These are phyloP conservation scores for Hypotaenidia okinawae DNA, from an alignment of 2,797 vertebrate species.

Conservation along the genomic window DNA sequence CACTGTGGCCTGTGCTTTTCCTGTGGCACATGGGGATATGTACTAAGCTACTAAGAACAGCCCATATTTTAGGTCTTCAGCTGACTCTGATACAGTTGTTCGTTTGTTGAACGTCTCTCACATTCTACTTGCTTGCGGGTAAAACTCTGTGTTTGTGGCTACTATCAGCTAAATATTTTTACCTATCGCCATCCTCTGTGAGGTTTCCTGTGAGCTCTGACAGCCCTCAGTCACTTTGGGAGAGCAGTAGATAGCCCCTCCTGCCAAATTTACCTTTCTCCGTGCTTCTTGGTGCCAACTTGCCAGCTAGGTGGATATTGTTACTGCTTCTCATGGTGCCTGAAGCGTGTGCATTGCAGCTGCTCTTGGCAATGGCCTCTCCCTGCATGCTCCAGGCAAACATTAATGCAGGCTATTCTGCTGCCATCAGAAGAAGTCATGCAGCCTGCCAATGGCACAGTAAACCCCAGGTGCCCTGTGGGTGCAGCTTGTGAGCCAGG, in stretches of 20 bases:
- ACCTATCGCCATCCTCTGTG: not conserved
- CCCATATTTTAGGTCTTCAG: not conserved
- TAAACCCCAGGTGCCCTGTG: not conserved
- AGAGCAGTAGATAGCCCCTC: not conserved
- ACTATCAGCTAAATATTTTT: not conserved
- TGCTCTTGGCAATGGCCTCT: not conserved
- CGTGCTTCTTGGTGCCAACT: not conserved
- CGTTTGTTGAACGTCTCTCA: not conserved
- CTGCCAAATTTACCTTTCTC: not conserved
- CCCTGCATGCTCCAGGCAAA: not conserved
- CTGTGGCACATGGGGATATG: fast-evolving
- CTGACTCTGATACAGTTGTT: not conserved
- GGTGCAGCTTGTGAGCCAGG: not conserved
- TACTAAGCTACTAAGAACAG: not conserved
- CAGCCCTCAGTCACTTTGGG: not conserved
- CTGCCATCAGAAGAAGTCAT: not conserved
- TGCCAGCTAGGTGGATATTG: not conserved
- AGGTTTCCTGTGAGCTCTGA: not conserved
- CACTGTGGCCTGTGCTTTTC: not conserved
- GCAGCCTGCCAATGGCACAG: not conserved
- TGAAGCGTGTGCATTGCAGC: not conserved
- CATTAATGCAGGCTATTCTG: not conserved
- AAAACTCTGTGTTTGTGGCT: not conserved
- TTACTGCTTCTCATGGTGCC: not conserved
- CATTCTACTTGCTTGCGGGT: not conserved